phyloP scores from a whole-genome alignment of 2,888 invertebrate genomes.

The Leptothorax acervorum region DNA sequence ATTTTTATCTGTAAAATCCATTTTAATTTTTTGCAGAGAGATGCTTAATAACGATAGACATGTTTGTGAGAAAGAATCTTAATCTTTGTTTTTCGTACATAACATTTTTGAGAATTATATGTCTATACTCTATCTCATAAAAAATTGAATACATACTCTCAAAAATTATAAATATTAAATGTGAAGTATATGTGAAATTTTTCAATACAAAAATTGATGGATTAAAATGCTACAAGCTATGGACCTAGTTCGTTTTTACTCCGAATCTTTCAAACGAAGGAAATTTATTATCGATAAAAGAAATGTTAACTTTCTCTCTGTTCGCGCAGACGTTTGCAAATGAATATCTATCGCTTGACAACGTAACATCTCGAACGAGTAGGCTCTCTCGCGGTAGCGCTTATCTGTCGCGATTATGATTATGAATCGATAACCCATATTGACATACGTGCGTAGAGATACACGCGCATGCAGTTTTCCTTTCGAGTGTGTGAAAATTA shows the following conservation, averaged over 20 bases:
- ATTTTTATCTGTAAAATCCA: not conserved
- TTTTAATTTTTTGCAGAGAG: not conserved
- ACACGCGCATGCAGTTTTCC: slow-evolving; percentile 1
- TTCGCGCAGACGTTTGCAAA: not conserved
- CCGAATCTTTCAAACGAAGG: not conserved
- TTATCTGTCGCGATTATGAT: slow-evolving; percentile 72
- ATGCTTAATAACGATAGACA: not conserved
- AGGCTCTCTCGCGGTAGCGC: slow-evolving; percentile 34
- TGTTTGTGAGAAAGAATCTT: not conserved
- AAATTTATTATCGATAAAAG: not conserved
- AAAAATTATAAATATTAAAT: not conserved
- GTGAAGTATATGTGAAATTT: not conserved
- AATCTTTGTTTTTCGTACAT: not conserved
- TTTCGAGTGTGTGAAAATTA: slow-evolving; percentile 9
- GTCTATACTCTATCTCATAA: not conserved
- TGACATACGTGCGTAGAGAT: slow-evolving; percentile 6
- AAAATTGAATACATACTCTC: not conserved
- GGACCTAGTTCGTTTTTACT: not conserved
- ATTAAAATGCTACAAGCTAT: not conserved
- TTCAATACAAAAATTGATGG: not conserved
- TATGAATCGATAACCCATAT: slow-evolving; percentile 73
- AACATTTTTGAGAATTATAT: slow-evolving; percentile 1
- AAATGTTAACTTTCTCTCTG: not conserved
- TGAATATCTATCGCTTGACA: not conserved
- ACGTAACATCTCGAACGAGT: slow-evolving; percentile 14